phyloP scores from a whole-genome alignment of 1,140 invertebrate species.

The Tetramorium simillimum region DNA sequence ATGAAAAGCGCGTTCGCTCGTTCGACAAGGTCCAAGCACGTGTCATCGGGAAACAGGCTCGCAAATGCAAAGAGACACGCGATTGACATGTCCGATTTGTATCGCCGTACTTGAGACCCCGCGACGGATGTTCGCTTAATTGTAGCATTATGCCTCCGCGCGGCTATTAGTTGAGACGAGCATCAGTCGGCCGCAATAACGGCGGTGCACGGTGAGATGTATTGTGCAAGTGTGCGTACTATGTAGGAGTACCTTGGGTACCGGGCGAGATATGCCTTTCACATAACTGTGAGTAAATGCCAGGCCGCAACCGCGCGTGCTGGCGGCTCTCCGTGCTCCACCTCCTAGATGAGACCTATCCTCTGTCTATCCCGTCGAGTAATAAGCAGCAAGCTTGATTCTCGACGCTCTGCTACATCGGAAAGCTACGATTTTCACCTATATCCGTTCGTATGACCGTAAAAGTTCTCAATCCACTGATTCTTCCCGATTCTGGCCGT shows the following conservation, averaged over 20 bases:
- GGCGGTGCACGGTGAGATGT: constrained; percentile 62
- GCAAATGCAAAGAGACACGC: not conserved
- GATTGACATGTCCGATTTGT: not conserved
- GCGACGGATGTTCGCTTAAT: constrained; percentile 56
- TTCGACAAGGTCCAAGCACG: not conserved
- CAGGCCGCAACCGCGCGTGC: constrained; percentile 70
- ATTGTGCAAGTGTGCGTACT: constrained; percentile 77
- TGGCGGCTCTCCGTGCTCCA: constrained; percentile 72
- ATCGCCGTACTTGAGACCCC: not conserved
- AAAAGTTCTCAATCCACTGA: no score
- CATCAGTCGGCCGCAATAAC: constrained; percentile 63
- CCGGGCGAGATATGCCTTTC: constrained; percentile 82
- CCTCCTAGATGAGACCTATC: constrained; percentile 79
- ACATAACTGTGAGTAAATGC: constrained; percentile 85
- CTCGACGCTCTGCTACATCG: constrained; percentile 50
- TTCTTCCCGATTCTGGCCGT: no score
- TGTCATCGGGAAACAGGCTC: not conserved
- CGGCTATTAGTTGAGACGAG: constrained; percentile 57
- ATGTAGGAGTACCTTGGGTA: constrained; percentile 80
- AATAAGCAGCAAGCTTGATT: constrained; percentile 73
- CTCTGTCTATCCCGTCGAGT: constrained; percentile 68
- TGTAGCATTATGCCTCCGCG: constrained; percentile 47
- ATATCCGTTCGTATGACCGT: not conserved
- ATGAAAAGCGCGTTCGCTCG: not conserved
- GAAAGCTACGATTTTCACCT: constrained; percentile 55